Percentiles rank a stretch among this genome's conserved stretches.
Conservation (phyloP, 2,797 vertebrate species). For the Notolepis coatsorum region DNA sequence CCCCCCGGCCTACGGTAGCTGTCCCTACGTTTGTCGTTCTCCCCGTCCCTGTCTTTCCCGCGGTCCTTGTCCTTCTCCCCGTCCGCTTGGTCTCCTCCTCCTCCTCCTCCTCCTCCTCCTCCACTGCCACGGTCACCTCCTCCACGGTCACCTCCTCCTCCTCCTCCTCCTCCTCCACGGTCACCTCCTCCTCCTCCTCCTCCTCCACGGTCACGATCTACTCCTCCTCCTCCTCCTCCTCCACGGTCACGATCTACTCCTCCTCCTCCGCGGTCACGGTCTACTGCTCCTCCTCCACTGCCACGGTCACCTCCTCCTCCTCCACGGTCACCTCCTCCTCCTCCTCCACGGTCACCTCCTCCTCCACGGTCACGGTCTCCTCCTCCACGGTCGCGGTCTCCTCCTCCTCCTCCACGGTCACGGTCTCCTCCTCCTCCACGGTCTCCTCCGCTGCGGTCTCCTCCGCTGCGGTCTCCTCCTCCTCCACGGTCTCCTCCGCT, state of each 20-base stretch:
- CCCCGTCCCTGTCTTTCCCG: slow-evolving; percentile 76
- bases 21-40: slow-evolving; percentile 81
- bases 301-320: no score
- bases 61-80: slow-evolving; percentile 76
- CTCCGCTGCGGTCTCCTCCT: slow-evolving; percentile 56
- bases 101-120: slow-evolving; percentile 64
- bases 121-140: slow-evolving; percentile 79
- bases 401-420: slow-evolving; percentile 39
- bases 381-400: slow-evolving; percentile 62
- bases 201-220: slow-evolving; percentile 78
- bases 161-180: no score
- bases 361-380: slow-evolving; percentile 79
- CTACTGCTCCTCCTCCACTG: slow-evolving; percentile 75
- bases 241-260: slow-evolving; percentile 50
- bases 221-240: slow-evolving; percentile 74
- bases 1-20: slow-evolving; percentile 78
- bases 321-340: no score
- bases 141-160: no score
- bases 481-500: no score
- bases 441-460: no score
- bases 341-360: no score
- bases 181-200: slow-evolving; percentile 75
- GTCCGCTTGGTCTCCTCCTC: slow-evolving; percentile 46
- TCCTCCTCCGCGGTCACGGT: slow-evolving; percentile 47
- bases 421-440: slow-evolving; percentile 67